These are phyloP conservation scores for Apus apus DNA, from an alignment of 2,113 vertebrate species.

Conservation along the genomic window DNA sequence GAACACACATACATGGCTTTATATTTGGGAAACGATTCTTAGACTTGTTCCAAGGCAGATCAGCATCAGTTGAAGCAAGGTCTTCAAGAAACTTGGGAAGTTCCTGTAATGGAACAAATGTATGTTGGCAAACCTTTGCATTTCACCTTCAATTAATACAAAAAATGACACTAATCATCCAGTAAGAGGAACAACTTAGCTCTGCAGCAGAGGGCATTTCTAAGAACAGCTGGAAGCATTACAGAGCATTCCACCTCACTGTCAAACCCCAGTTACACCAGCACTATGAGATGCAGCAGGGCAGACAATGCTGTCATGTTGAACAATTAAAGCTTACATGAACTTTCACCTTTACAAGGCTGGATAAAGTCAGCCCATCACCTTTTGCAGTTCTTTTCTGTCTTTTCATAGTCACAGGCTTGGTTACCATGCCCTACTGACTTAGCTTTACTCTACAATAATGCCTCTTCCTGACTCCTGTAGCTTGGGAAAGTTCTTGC, in stretches of 20 bases:
- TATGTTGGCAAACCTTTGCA: slow-evolving; percentile 9
- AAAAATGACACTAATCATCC: not conserved
- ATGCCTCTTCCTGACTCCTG: not conserved
- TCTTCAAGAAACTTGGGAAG: slow-evolving; percentile 95
- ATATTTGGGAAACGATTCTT: slow-evolving; percentile 99
- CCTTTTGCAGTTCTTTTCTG: not conserved
- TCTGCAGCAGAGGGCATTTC: not conserved
- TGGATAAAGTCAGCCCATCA: not conserved
- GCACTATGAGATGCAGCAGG: not conserved
- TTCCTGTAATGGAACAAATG: slow-evolving; percentile 78
- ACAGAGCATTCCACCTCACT: not conserved
- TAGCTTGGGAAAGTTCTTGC: not conserved
- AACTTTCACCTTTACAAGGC: slow-evolving; percentile 40
- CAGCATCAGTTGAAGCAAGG: slow-evolving; percentile 93
- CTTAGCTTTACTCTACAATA: not conserved
- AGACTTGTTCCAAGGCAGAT: slow-evolving; percentile 95
- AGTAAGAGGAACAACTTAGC: not conserved
- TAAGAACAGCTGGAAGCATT: slow-evolving; percentile 26
- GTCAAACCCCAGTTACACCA: not conserved
- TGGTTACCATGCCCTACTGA: not conserved
- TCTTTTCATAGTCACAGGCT: not conserved
- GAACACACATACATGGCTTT: slow-evolving; percentile 89
- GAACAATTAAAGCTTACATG: slow-evolving; percentile 40
- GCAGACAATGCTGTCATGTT: slow-evolving; percentile 17
- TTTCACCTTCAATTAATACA: not conserved